Evolutionary conservation across 1,140 invertebrate genomes (phyloP).

Genomic region (Venustaconcha ellipsiformis): DNA sequence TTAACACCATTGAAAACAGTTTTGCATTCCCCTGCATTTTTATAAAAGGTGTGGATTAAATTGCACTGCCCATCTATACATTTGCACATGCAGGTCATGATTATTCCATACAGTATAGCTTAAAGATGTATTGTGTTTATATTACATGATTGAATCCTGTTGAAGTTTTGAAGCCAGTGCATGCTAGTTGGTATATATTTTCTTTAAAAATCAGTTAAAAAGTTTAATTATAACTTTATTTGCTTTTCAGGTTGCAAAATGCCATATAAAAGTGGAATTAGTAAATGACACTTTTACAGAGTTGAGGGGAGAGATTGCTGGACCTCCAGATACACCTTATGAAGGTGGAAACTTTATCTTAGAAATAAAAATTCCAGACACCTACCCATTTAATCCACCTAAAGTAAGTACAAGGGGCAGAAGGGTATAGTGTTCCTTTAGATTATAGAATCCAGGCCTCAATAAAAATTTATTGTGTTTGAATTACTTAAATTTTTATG

Average conservation of each 20-base stretch:
- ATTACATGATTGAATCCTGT: too few relatives aligned
- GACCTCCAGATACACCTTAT: constrained; percentile 95
- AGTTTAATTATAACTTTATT: constrained; percentile 8
- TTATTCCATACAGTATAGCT: too few relatives aligned
- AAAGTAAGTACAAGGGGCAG: constrained; percentile 73
- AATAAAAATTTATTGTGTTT: too few relatives aligned
- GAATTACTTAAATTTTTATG: too few relatives aligned
- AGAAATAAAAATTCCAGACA: constrained; percentile 98
- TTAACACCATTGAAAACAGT: too few relatives aligned
- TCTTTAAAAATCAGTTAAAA: background rate
- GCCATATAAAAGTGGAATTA: constrained; percentile 92
- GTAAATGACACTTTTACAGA: constrained; percentile 93
- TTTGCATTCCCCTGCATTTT: too few relatives aligned
- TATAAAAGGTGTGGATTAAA: too few relatives aligned
- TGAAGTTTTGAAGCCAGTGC: background rate
- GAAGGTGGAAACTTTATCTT: constrained; percentile 94
- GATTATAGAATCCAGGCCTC: too few relatives aligned
- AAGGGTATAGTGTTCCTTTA: too few relatives aligned
- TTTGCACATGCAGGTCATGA: too few relatives aligned
- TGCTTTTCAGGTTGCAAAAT: constrained; percentile 83
- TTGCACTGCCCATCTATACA: too few relatives aligned
- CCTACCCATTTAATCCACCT: constrained; percentile 99
- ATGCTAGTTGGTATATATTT: background rate
- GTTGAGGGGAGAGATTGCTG: constrained; percentile 81
- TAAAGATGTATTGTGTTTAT: too few relatives aligned